These are phyloP conservation scores for Synergus laeviventris DNA, from an alignment of 2,888 invertebrate genomes.

Conservation along the genomic window DNA sequence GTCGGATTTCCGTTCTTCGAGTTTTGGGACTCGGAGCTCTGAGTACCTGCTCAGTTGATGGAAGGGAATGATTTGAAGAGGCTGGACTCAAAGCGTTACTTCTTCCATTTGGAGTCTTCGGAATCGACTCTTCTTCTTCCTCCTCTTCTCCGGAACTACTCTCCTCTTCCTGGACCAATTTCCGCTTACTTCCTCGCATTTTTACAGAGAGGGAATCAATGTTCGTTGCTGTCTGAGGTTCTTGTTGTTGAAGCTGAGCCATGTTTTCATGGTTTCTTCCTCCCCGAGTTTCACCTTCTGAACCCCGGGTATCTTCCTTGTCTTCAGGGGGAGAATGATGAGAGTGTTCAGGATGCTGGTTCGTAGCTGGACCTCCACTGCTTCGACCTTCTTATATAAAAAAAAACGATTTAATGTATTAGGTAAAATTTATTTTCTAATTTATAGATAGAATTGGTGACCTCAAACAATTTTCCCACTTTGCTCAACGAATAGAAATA, in stretches of 20 bases:
- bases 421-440: neutral
- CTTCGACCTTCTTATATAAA: constrained; percentile 78
- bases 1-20: constrained; percentile 59
- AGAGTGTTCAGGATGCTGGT: constrained; percentile 76
- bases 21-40: constrained; percentile 71
- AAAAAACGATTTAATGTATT: neutral
- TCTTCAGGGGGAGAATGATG: constrained; percentile 76
- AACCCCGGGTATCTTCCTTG: constrained; percentile 76
- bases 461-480: too few species aligned
- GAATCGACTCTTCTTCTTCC: constrained; percentile 75
- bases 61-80: constrained; percentile 80
- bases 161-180: constrained; percentile 78
- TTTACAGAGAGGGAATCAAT: constrained; percentile 63
- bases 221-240: constrained; percentile 62
- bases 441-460: neutral
- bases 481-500: too few species aligned
- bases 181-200: constrained; percentile 80
- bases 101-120: constrained; percentile 74
- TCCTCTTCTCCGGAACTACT: constrained; percentile 77
- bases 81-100: constrained; percentile 80
- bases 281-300: constrained; percentile 78
- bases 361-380: constrained; percentile 78
- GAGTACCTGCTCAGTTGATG: constrained; percentile 71
- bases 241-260: constrained; percentile 77
- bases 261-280: constrained; percentile 78